Percentiles rank a stretch among this genome's conserved stretches.
These are phyloP conservation scores for Ptyas mucosa DNA, from an alignment of 2,113 vertebrate genomes.

Conservation along the genomic window DNA sequence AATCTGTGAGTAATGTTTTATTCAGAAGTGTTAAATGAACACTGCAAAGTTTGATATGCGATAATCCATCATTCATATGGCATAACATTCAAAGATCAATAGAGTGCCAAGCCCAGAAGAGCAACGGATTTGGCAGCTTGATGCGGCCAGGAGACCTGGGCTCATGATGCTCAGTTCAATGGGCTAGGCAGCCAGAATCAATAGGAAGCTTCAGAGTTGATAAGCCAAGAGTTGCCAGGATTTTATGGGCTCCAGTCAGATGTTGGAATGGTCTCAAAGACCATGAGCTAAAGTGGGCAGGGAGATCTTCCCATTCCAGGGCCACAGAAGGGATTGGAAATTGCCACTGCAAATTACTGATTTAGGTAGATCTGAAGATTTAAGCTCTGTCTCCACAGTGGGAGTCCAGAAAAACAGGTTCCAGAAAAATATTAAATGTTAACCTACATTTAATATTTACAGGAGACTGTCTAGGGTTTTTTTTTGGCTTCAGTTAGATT, in stretches of 20 bases:
- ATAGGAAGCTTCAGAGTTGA: constrained; percentile 18
- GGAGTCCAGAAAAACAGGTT: background rate
- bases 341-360: background rate
- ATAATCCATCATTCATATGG: constrained; percentile 59
- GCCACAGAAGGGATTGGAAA: background rate
- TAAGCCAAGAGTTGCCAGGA: constrained; percentile 38
- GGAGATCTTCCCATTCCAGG: background rate
- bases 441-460: background rate
- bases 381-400: background rate
- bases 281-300: background rate
- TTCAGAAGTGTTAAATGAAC: constrained; percentile 70
- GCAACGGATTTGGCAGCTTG: constrained; percentile 22
- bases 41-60: constrained; percentile 49
- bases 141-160: background rate
- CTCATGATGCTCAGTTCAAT: constrained; percentile 28
- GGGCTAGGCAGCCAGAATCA: constrained; percentile 36
- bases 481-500: background rate
- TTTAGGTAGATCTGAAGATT: background rate
- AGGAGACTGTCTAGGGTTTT: background rate
- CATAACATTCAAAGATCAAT: constrained; percentile 42
- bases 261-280: fast-evolving
- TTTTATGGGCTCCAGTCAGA: background rate
- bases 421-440: no score
- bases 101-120: constrained; percentile 5
- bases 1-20: constrained; percentile 74